Evolutionary conservation across 1,140 invertebrate species (phyloP).

Genomic region (Habropoda laboriosa): DNA sequence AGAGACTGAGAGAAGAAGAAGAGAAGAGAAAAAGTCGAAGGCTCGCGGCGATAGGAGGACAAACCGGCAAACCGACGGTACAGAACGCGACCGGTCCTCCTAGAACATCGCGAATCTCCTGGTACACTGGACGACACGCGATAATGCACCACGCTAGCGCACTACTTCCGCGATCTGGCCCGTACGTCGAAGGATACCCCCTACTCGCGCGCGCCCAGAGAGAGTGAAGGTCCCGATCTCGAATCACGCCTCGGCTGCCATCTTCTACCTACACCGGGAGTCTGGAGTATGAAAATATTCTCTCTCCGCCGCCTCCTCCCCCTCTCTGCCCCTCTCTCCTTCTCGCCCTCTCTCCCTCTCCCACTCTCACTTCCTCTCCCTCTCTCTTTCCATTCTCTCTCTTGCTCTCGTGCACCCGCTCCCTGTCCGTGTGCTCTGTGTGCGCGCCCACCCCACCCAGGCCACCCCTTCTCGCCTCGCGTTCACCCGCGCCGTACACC

Average conservation of each 20-base stretch:
- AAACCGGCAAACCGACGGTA: conserved; percentile 43
- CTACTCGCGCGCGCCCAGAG: conserved; percentile 64
- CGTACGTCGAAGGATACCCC: conserved; percentile 50
- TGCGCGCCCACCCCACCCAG: too few species aligned
- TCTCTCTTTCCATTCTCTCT: conserved; percentile 27
- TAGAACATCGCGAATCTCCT: conserved; percentile 48
- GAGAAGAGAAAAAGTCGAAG: background rate
- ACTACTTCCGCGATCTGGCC: conserved; percentile 52
- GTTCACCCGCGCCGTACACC: conserved; percentile 31
- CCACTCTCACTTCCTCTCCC: too few species aligned
- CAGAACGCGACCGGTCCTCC: conserved; percentile 32
- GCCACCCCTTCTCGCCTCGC: background rate
- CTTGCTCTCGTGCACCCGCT: too few species aligned
- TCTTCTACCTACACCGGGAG: conserved; percentile 80
- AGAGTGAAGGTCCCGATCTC: conserved; percentile 68
- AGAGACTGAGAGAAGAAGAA: background rate
- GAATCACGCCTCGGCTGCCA: conserved; percentile 79
- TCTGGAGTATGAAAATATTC: conserved; percentile 81
- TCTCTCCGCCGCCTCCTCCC: conserved; percentile 63
- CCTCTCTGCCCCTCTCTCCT: conserved; percentile 5
- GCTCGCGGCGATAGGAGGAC: conserved; percentile 39
- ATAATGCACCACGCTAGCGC: conserved; percentile 57
- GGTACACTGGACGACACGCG: conserved; percentile 52
- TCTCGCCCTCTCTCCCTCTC: conserved; percentile 32
- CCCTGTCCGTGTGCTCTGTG: too few species aligned